Evolutionary conservation across 2,888 invertebrate species (phyloP), one percentile per base, ranked within the genome.

Genomic region (Cyaniris semiargus): DNA sequence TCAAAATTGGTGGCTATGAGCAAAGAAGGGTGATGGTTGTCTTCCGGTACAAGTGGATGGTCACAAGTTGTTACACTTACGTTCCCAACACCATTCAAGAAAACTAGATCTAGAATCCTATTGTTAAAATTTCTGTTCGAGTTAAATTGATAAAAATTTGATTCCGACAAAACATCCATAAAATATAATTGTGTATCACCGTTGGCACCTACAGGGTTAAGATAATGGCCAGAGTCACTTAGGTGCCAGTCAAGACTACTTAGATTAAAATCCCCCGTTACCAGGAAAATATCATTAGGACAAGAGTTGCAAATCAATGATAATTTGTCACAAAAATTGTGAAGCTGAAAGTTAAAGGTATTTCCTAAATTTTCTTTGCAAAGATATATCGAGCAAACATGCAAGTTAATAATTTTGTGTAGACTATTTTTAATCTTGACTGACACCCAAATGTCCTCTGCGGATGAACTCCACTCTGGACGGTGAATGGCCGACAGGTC

Each of bases 381-480:
- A n/a, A 77, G 27, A 21, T 77, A 77, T 48, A 77, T 10, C 27
- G 75, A 70, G 23, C 75, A 75, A 44, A 77, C 31, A 53, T 77
- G 77, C n/a, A n/a, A 18, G 70, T 77, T 71, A 72, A 78, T 78
- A 21, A 53, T 21, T 13, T 15, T 38, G 31, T 53, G 66, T 13
- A 44, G 38, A 60, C 10, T 53, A n/a, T 44, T 58, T 72, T 76
- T 60, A 71, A 56, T 18, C 53, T 78, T 78, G 70, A 79, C 66
- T 23, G 80, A 60, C 1, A 79, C 66, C 80, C 80, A 80, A 3
- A 80, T 23, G 21, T 80, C 79, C 31, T 80, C 79, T 1, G 80
- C 80, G n/a, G 79, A 74, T 44, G 78, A 77, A 18, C 76, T 18
- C 79, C 79, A 80, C 34, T 71, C 34, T 4, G 70, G 34, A 15